A percentile compares a stretch with the other conserved stretches of the same genome.
Evolutionary conservation across 37 sponge, comb jelly and placozoan genomes (phyloP).

Genomic region (Crambe crambe): DNA sequence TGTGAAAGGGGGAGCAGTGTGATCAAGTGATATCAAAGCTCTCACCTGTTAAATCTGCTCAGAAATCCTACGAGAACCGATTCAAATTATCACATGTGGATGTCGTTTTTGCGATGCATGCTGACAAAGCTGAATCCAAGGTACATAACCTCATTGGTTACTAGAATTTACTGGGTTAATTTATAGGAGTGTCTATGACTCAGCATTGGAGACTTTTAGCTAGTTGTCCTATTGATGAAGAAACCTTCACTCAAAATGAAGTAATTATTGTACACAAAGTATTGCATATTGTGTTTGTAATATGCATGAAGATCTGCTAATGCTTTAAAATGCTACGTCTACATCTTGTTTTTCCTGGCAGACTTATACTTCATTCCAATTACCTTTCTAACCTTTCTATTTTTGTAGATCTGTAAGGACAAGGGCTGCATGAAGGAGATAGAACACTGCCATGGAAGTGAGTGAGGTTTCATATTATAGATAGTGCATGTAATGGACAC

Average conservation of each 20-base stretch:
- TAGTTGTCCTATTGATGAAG: constrained; percentile 3
- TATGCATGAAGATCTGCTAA: no score
- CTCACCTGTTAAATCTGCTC: constrained; percentile 15
- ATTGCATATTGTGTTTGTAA: no score
- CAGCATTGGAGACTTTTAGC: background rate
- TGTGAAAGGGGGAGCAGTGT: background rate
- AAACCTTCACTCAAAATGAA: background rate
- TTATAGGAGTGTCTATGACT: background rate
- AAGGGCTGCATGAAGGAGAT: constrained; percentile 45
- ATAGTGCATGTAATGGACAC: no score
- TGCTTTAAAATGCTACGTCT: no score
- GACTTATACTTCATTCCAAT: no score
- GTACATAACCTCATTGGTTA: background rate
- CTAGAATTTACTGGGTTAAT: background rate
- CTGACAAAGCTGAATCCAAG: background rate
- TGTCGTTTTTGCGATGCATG: constrained; percentile 23
- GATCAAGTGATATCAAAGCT: background rate
- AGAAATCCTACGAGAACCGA: constrained; percentile 14
- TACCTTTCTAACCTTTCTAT: no score
- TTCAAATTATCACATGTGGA: constrained; percentile 41
- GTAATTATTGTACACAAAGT: background rate
- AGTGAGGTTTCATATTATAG: background rate
- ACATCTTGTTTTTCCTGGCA: no score
- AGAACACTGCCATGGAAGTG: constrained; percentile 9
- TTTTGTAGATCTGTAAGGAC: constrained; percentile 40